A percentile compares a stretch with the other conserved stretches of the same genome.
These are phyloP conservation scores for Pristionchus japonicus DNA, from an alignment of 2,888 invertebrate genomes.

Conservation along the genomic window DNA sequence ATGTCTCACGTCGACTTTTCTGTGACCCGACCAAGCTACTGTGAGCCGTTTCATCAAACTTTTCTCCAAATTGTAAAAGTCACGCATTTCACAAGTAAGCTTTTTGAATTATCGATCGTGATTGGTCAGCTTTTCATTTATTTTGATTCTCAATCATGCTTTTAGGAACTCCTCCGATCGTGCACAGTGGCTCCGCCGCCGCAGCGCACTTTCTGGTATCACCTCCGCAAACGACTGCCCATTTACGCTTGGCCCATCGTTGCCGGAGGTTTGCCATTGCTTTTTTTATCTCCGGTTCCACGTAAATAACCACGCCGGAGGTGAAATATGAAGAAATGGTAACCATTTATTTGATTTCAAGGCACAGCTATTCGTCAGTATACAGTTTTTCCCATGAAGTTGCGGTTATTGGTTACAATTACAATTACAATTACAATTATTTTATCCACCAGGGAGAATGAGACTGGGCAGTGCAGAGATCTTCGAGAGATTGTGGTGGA, in stretches of 20 bases:
- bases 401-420: no score
- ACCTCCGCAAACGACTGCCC: constrained; percentile 59
- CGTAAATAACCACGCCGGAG: not conserved
- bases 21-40: no score
- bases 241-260: constrained; percentile 64
- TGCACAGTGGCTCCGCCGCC: constrained; percentile 44
- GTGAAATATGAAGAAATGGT: no score
- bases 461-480: no score
- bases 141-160: not conserved
- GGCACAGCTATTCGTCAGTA: no score
- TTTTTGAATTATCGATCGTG: not conserved
- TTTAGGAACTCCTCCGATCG: constrained; percentile 14
- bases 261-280: constrained; percentile 53
- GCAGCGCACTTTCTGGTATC: constrained; percentile 51
- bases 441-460: no score
- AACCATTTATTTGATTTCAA: no score
- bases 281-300: not conserved
- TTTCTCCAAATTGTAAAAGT: not conserved
- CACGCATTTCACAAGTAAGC: not conserved
- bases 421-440: no score
- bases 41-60: no score
- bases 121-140: not conserved
- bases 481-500: no score
- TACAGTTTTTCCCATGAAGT: no score
- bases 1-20: not conserved